Conservation (phyloP, 2,888 invertebrate species). For the Boloria euphrosyne region DNA sequence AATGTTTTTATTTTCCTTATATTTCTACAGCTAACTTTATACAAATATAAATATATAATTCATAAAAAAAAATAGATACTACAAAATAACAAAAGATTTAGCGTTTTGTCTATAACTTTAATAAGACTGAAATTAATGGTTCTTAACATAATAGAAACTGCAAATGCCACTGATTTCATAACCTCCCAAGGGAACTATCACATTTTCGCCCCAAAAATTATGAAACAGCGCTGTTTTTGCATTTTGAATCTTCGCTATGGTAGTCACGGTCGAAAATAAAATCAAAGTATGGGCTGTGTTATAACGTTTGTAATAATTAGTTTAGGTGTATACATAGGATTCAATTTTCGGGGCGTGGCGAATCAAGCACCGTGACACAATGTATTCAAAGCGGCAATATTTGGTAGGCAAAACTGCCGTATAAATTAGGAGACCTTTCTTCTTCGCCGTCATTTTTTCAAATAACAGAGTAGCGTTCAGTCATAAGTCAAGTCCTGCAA, state of each 20-base stretch:
- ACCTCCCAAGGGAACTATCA: constrained; percentile 81
- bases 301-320: constrained; percentile 58
- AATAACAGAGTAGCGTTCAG: constrained; percentile 58
- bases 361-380: constrained; percentile 80
- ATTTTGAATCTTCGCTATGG: constrained; percentile 48
- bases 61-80: constrained; percentile 7
- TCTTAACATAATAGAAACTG: constrained; percentile 82
- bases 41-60: too few species aligned
- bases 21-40: too few species aligned
- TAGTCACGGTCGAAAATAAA: constrained; percentile 27
- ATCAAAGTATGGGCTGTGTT: constrained; percentile 42
- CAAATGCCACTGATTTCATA: constrained; percentile 87
- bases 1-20: too few species aligned
- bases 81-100: constrained; percentile 35
- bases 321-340: constrained; percentile 75
- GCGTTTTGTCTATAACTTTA: constrained; percentile 78
- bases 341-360: constrained; percentile 82
- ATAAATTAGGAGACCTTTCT: constrained; percentile 74
- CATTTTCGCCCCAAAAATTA: constrained; percentile 76
- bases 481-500: constrained; percentile 50
- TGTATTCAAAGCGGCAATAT: constrained; percentile 81
- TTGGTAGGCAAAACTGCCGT: constrained; percentile 71
- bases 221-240: constrained; percentile 35
- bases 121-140: constrained; percentile 81
- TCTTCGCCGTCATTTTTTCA: constrained; percentile 62